Base-by-base conservation (phyloP, 2,797 vertebrate genomes). In the Pitangus sulphuratus region DNA sequence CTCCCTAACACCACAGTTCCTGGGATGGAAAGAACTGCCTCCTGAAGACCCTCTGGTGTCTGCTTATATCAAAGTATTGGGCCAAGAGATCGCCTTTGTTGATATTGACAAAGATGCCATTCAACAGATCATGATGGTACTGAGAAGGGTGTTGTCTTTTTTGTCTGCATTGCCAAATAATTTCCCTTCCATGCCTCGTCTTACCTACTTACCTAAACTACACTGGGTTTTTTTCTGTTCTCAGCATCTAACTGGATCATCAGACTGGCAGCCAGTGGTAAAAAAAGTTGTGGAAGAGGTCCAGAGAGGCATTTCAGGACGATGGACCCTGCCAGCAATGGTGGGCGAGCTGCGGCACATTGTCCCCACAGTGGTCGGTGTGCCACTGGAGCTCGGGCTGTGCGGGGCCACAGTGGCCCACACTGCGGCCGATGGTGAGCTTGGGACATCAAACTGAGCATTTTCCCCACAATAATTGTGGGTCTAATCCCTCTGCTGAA, bases 351-450 rank as follows among this genome's bases (percentile, higher is more conserved):
- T 98, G 75, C 97, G 98, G 39, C 98, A 97, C 25, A 95, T 99
- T 37, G 24, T 99, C 26, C 98, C 99, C 31, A 99, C 98, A 2
- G 68, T 93, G 57, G 90, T 97, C 3, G 98, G 98, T 42, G 5
- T 99, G 44, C 99, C 99, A 0, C 95, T 99, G 97, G 99, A 99
- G 97, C 60, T 99, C 7, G 94, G 98, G 72, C 91, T 98, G 39
- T 98, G 98, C 12, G 91, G 96, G 8, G 40, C 97, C 8, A 28
- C 33, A 21, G 97, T 99, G 82, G 97, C 93, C 75, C 94, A 87
- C 57, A 97, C 97, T 65, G 45, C 31, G 1, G 71, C 98, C 2
- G 40, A 98, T 0, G 90, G 99, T 99, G 94, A 96, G 97, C 35
- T 7, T 26, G 54, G 48, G n/a, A 9, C 1, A 0, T 37, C 72